Percentiles rank a stretch among this genome's conserved stretches.
phyloP scores from a whole-genome alignment of 1,140 invertebrate genomes.

The Agrypnia vestita region DNA sequence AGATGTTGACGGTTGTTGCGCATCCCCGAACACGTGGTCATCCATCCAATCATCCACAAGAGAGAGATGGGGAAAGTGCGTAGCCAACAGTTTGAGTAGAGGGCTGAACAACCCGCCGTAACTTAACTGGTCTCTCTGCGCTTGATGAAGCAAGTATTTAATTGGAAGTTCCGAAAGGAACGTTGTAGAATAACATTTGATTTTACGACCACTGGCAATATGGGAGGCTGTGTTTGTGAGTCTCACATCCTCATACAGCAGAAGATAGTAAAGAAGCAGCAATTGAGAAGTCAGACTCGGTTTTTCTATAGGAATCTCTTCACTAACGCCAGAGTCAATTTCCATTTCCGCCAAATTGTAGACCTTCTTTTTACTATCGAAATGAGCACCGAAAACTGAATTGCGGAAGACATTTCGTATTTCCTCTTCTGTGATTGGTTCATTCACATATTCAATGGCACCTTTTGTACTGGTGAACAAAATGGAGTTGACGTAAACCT shows the following conservation, averaged over 20 bases:
- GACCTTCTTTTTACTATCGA: constrained; percentile 74
- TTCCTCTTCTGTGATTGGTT: constrained; percentile 93
- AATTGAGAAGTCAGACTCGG: constrained; percentile 90
- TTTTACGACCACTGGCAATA: constrained; percentile 80
- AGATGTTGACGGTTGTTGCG: constrained; percentile 63
- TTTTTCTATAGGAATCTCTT: constrained; percentile 75
- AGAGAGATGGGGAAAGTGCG: constrained; percentile 95
- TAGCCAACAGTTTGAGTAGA: constrained; percentile 88
- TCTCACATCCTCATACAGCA: constrained; percentile 94
- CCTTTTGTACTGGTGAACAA: constrained; percentile 85
- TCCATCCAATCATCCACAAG: constrained; percentile 96
- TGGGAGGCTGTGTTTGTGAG: constrained; percentile 85
- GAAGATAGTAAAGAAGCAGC: constrained; percentile 91
- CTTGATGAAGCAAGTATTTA: constrained; percentile 94
- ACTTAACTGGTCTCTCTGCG: constrained; percentile 91
- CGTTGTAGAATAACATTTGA: constrained; percentile 90
- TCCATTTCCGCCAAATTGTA: constrained; percentile 70
- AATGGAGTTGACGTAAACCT: constrained; percentile 96
- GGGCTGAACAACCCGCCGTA: constrained; percentile 92
- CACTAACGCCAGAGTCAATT: constrained; percentile 66
- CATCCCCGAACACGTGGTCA: constrained; percentile 75
- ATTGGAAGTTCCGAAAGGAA: constrained; percentile 94
- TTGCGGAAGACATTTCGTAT: constrained; percentile 89
- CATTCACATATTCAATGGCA: constrained; percentile 84
- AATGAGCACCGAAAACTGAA: constrained; percentile 82